These are phyloP conservation scores for Acyrthosiphon pisum DNA, from an alignment of 1,140 invertebrate genomes.

Conservation along the genomic window DNA sequence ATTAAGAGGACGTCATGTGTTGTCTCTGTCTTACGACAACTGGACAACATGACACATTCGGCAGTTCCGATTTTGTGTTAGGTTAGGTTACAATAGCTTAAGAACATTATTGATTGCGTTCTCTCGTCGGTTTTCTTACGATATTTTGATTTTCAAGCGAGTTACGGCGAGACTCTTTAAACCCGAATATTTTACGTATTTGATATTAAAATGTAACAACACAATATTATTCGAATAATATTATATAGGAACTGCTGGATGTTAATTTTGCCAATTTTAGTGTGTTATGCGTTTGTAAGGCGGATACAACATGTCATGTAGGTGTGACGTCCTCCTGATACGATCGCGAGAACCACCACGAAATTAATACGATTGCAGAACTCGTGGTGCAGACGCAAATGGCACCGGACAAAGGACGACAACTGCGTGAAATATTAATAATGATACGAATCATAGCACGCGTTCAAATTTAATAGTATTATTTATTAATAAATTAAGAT, in stretches of 20 bases:
- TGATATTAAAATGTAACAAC: not conserved
- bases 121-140: not conserved
- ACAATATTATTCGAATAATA: not conserved
- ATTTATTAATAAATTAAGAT: not conserved
- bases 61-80: not conserved
- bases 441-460: not conserved
- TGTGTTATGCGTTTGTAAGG: not conserved
- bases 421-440: not conserved
- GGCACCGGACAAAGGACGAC: not conserved
- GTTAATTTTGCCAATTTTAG: not conserved
- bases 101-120: not conserved
- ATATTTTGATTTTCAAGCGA: not conserved
- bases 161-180: not conserved
- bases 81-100: too few species aligned
- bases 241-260: too few species aligned
- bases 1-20: not conserved
- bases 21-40: not conserved
- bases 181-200: not conserved
- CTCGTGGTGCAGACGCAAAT: not conserved
- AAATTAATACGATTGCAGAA: not conserved
- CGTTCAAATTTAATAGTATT: not conserved
- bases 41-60: not conserved
- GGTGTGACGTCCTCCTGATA: not conserved
- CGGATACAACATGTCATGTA: not conserved
- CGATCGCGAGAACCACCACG: not conserved